Base-by-base conservation (phyloP, 2,113 vertebrate genomes). In the Nothobranchius kuhntae region DNA sequence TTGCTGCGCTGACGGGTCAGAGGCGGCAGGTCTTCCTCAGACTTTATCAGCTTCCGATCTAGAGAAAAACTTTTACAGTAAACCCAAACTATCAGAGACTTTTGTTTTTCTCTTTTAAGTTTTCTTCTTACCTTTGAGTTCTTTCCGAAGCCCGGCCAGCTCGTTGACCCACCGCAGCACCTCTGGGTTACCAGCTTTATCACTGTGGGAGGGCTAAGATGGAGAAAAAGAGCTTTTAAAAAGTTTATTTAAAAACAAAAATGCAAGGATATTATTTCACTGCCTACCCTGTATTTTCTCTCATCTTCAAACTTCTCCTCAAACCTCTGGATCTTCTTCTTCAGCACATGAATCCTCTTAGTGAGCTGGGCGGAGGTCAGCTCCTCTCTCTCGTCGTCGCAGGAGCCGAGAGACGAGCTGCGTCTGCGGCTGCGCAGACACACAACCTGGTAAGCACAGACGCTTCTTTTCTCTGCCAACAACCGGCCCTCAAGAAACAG, bases 241-340 rank as follows among this genome's bases (percentile, higher is more conserved):
- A 36, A 71, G 55, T 47, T 7, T 55, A 4, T 55, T 38, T 65
- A 36, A 47, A 56, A 58, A 52, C 54, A 3, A 70, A 57, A 67
- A 45, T 26, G 40, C 11, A 3, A 45, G 17, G 11, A 5, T 51
- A 13, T 66, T 17, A 11, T 24, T 26, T 26, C 17, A 3, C 8
- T 21, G 12, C 57, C 88, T 62, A 99, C 98, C 86, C 95, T 93
- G 89, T 99, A 99, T 85, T 98, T 99, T 35, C 94, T 93, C 42
- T 99, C 98, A 42, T 99, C 96, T 89, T 99, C 96, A 0, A 98
- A 99, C 83, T 81, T 94, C 58, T 99, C 97, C 81, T 99, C 98
- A 26, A 95, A 99, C 74, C 91, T 94, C 65, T 95, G 94, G 78
- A 99, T 99, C 89, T 99, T 99, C 71, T 96, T 98, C 90, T 97